Conservation (phyloP, 2,797 vertebrate genomes). For the Sebastes reedi region DNA sequence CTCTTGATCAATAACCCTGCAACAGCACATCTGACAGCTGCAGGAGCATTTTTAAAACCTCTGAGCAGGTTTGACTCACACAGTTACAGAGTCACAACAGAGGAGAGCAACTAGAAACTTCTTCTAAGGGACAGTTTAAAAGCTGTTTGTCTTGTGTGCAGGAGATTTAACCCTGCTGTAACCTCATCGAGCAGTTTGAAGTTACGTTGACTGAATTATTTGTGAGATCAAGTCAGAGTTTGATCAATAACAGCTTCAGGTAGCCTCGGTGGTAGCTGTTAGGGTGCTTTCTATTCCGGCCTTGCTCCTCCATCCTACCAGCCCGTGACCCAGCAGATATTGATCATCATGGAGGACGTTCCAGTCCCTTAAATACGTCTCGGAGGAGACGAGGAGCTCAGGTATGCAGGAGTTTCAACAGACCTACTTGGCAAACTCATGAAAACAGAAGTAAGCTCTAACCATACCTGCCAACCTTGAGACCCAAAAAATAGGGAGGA, state of each 20-base stretch:
- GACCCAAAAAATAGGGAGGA: too few relatives aligned
- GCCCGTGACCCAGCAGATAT: not conserved
- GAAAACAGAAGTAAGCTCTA: not conserved
- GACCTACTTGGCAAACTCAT: not conserved
- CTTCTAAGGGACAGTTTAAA: not conserved
- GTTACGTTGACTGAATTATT: not conserved
- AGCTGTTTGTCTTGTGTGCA: not conserved
- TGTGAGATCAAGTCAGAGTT: too few relatives aligned
- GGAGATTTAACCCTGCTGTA: not conserved
- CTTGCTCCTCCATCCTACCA: not conserved
- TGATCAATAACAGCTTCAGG: not conserved
- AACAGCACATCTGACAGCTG: not conserved
- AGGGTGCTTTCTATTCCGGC: not conserved
- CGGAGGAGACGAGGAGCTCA: not conserved
- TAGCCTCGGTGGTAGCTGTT: not conserved
- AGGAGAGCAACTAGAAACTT: not conserved
- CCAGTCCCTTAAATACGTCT: not conserved
- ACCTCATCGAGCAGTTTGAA: not conserved
- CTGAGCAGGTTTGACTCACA: not conserved
- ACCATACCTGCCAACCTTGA: not conserved
- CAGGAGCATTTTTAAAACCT: not conserved
- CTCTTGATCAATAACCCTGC: conserved; percentile 35
- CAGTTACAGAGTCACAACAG: not conserved
- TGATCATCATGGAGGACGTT: not conserved
- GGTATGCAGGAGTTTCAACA: not conserved